Evolutionary conservation across 37 sponge, comb jelly and placozoan species (phyloP).

Genomic region (Chondrilla cf. caribensis): DNA sequence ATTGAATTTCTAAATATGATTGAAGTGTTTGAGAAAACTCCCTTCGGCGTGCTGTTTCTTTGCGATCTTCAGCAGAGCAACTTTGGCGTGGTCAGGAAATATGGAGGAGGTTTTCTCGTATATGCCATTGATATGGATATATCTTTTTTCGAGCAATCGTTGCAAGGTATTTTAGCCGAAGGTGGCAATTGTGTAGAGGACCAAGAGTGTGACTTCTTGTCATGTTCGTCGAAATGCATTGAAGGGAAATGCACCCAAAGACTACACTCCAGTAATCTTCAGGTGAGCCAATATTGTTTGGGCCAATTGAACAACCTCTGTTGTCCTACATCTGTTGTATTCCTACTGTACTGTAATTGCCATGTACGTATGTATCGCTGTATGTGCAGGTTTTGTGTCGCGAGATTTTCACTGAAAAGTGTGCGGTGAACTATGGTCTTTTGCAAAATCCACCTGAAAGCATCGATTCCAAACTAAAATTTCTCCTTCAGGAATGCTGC

Average conservation of each 20-base stretch:
- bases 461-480: not conserved
- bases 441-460: not conserved
- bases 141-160: not conserved
- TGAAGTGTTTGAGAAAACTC: constrained; percentile 9
- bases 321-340: not conserved
- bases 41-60: constrained; percentile 7
- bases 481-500: not conserved
- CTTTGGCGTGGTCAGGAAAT: not conserved
- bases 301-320: not conserved
- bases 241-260: constrained; percentile 1
- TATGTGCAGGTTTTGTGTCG: not conserved
- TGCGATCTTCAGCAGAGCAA: constrained; percentile 12
- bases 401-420: not conserved
- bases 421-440: not conserved
- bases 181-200: not conserved
- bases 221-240: not conserved
- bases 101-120: not conserved
- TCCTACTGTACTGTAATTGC: too few species aligned
- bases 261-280: constrained; percentile 16
- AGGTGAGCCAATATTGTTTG: not conserved
- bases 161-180: not conserved
- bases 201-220: not conserved
- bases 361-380: too few species aligned
- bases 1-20: constrained; percentile 2
- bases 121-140: constrained; percentile 17